A percentile compares a stretch with the other conserved stretches of the same genome.
These are phyloP conservation scores for Andrena praecox DNA, from an alignment of 2,888 invertebrate genomes.

Conservation along the genomic window DNA sequence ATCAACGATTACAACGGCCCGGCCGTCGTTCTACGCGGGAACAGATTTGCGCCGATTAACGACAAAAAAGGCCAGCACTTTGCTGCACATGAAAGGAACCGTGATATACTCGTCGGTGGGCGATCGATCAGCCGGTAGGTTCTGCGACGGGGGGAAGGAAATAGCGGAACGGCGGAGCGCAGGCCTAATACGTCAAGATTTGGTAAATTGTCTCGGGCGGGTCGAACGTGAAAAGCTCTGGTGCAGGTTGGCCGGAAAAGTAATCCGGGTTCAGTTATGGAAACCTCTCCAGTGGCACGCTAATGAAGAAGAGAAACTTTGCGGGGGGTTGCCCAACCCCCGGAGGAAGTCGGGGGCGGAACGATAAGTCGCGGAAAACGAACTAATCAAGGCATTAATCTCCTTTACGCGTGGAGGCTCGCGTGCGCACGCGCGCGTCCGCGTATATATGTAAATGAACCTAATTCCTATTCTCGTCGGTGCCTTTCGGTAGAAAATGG, in stretches of 20 bases:
- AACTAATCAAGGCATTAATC: slow-evolving; percentile 83
- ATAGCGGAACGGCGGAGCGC: background rate
- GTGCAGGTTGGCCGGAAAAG: background rate
- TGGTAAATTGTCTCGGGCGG: slow-evolving; percentile 13
- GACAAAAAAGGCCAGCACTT: slow-evolving; percentile 8
- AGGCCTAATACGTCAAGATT: slow-evolving; percentile 24
- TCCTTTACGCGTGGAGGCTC: slow-evolving; percentile 62
- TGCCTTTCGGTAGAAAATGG: slow-evolving; percentile 76
- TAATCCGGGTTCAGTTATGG: background rate
- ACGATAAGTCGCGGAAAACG: slow-evolving; percentile 69
- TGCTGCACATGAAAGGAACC: background rate
- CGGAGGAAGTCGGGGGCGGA: background rate
- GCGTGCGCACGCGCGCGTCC: slow-evolving; percentile 45
- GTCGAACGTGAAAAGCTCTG: slow-evolving; percentile 1
- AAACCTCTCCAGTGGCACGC: background rate
- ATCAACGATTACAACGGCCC: background rate
- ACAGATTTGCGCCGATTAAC: slow-evolving; percentile 11
- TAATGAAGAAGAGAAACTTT: slow-evolving; percentile 29
- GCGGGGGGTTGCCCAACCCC: background rate
- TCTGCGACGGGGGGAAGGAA: background rate
- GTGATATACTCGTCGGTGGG: slow-evolving; percentile 3
- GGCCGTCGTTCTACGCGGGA: background rate
- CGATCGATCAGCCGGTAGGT: slow-evolving; percentile 12
- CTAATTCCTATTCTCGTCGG: slow-evolving; percentile 79
- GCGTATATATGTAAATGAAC: slow-evolving; percentile 78